Evolutionary conservation across 2,797 vertebrate species (phyloP), one percentile per base, ranked within the genome.

Genomic region (Nyctibius grandis): DNA sequence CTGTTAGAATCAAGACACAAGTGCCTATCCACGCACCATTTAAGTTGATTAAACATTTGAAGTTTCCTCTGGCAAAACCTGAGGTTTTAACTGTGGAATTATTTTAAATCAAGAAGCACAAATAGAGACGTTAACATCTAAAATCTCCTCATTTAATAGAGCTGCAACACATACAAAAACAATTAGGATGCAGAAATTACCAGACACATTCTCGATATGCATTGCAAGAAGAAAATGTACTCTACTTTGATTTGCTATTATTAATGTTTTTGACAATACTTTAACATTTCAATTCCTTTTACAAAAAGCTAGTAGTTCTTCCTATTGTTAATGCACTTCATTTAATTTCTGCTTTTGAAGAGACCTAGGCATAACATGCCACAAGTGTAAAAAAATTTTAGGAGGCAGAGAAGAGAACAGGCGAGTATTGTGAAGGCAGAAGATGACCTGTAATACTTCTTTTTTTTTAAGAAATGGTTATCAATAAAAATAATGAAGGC

Each of bases 141-240:
- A 51, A 51, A 63, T 65, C 12, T 74, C 75, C 60, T 70, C 40
- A 77, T 75, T 72, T 50, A 67, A 19, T 1, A 25, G 68, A 74
- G 34, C 14, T 57, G 40, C 47, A 91, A 50, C 22, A 67, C 22
- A 47, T 9, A 42, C 5, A 85, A 42, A 73, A 61, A 3, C 54
- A 92, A 78, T 69, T 78, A 91, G 79, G 79, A 76, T 44, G 33
- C 67, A 82, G 42, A 78, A 89, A 77, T 65, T 76, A 84, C 57
- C 45, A 76, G 70, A 38, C 28, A 34, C 20, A 22, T 40, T 59
- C 63, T 36, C 0, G 0, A 45, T 42, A 68, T 0, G 6, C 29
- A 15, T 1, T 78, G 16, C 31, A 57, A 73, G 54, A 76, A 77
- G 31, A 81, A 91, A 72, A 53, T 1, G 16, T 38, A 42, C 36